Conservation (phyloP, 2,888 invertebrate species). For the Andricus curvator region DNA sequence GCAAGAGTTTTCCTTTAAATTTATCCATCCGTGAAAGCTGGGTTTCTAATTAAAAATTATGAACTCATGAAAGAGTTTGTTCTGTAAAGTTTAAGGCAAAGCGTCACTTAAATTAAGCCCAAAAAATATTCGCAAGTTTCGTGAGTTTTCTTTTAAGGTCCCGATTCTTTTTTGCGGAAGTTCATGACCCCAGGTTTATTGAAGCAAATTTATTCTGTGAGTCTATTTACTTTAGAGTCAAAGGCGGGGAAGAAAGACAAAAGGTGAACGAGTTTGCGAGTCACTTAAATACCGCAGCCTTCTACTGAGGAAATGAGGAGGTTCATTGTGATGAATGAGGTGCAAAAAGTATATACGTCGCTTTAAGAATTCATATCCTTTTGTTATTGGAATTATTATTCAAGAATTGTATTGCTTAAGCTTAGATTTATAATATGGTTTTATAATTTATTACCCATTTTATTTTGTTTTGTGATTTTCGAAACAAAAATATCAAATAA, state of each 20-base stretch:
- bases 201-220: slow-evolving; percentile 21
- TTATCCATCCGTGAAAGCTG: neutral
- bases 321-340: slow-evolving; percentile 6
- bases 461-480: neutral
- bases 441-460: neutral
- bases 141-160: neutral
- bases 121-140: neutral
- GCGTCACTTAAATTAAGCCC: neutral
- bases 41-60: slow-evolving; percentile 2
- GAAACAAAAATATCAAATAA: neutral
- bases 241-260: slow-evolving; percentile 26
- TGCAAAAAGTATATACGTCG: neutral
- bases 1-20: neutral
- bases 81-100: neutral
- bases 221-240: slow-evolving; percentile 26
- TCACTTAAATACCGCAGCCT: slow-evolving; percentile 38
- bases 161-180: neutral
- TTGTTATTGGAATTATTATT: neutral
- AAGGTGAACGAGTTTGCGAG: slow-evolving; percentile 36
- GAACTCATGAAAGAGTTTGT: neutral
- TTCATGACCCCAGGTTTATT: neutral
- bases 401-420: neutral
- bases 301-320: neutral
- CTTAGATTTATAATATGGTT: neutral
- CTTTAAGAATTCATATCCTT: neutral